Base-by-base conservation (phyloP, 1,140 invertebrate genomes). In the Aphidius gifuensis region DNA sequence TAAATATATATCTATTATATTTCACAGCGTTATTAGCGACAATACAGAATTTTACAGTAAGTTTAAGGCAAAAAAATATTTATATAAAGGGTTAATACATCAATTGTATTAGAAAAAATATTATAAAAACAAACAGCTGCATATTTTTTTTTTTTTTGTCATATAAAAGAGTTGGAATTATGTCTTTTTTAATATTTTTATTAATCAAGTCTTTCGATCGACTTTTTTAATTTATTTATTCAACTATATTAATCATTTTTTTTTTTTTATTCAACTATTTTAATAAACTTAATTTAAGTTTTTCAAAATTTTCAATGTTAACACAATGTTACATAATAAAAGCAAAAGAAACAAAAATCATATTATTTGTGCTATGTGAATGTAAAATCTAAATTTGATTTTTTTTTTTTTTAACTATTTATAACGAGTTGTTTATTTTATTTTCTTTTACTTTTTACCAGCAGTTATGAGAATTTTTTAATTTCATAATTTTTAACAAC, bases 11-110 rank as follows among this genome's bases (percentile, higher is more conserved):
- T 71, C 66, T 71, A 69, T 69, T 71, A 69, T 72, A 70, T 68
- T 74, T 73, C 71, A 74, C 74, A 77, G 68, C 71, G 70, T 73
- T 75, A 78, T 72, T 76, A 76, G 68, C 67, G 62, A 66, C 65
- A 66, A 72, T 77, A 74, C 68, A 75, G 68, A 74, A 74, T 74
- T 76, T 77, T 71, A 74, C 72, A 74, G 23, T 32, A 32, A 32
- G 4, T 32, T 62, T 71, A 66, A 70, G 62, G 68, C 66, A 66
- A 71, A 70, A 63, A 57, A 67, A 67, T 68, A 68, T 64, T 68
- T 53, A 63, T 68, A 58, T 72, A 69, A 72, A 73, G 68, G 69
- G 69, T 78, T 78, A 76, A 77, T 76, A 73, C 64, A 76, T 76
- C 74, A 73, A 74, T 74, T 61, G 69, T 71, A 71, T 66, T 69